A percentile compares a stretch with the other conserved stretches of the same genome.
These are phyloP conservation scores for Pelecanoides urinatrix DNA, from an alignment of 2,113 vertebrate genomes.

Conservation along the genomic window DNA sequence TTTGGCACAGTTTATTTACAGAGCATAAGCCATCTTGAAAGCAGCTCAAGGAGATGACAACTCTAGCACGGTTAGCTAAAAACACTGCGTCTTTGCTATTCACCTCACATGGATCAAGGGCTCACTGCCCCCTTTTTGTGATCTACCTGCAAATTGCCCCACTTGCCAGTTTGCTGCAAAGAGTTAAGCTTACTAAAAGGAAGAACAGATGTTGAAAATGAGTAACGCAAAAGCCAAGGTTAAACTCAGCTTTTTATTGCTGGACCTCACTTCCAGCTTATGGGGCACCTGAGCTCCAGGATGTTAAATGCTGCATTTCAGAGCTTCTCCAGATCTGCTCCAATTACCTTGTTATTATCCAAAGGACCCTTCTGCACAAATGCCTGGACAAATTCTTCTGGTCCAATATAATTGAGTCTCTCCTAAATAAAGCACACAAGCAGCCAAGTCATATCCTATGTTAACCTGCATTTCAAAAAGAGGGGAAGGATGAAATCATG, in stretches of 20 bases:
- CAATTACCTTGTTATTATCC: conserved; percentile 88
- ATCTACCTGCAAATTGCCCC: background rate
- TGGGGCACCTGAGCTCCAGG: background rate
- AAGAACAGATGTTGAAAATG: background rate
- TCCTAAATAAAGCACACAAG: conserved; percentile 76
- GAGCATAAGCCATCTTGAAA: background rate
- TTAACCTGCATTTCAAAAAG: background rate
- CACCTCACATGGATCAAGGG: background rate
- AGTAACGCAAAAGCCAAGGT: background rate
- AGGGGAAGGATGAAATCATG: background rate
- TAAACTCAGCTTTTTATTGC: background rate
- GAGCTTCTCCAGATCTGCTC: background rate
- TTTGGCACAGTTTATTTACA: background rate
- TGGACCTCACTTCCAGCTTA: background rate
- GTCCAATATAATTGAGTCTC: conserved; percentile 91
- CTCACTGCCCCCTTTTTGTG: background rate
- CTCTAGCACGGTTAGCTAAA: background rate
- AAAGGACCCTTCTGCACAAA: conserved; percentile 90
- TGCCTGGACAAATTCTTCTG: conserved; percentile 93
- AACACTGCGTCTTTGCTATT: background rate
- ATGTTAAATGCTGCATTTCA: background rate
- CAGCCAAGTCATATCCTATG: background rate
- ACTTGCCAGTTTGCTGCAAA: background rate
- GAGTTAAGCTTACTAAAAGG: background rate
- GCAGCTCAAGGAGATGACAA: background rate